Evolutionary conservation across 2,797 vertebrate genomes (phyloP).

Genomic region (Channa striata): DNA sequence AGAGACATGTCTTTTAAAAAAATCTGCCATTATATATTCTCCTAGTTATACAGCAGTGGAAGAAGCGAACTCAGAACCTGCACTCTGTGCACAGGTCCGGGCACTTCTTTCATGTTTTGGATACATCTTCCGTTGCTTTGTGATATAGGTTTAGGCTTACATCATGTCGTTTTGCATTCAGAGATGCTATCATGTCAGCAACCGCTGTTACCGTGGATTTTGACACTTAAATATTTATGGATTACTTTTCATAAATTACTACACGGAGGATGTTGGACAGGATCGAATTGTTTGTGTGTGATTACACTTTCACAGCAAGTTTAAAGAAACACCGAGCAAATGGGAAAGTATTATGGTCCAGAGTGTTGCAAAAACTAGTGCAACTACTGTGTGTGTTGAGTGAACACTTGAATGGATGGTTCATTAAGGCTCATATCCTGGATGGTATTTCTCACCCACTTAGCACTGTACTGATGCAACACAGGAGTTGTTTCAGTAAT

Average conservation of each 20-base stretch:
- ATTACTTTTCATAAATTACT: conserved; percentile 8
- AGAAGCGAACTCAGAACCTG: conserved; percentile 74
- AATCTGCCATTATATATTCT: conserved; percentile 83
- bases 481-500: conserved; percentile 69
- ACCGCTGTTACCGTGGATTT: conserved; percentile 25
- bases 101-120: conserved; percentile 58
- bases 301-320: conserved; percentile 17
- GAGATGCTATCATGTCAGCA: conserved; percentile 32
- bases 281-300: background rate
- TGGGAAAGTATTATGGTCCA: background rate
- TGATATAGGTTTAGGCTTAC: conserved; percentile 41
- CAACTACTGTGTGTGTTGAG: conserved; percentile 31
- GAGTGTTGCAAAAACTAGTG: conserved; percentile 23
- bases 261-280: background rate
- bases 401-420: conserved; percentile 39
- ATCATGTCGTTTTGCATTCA: conserved; percentile 46
- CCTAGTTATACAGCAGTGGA: conserved; percentile 70
- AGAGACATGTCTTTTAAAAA: conserved; percentile 78
- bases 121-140: conserved; percentile 50
- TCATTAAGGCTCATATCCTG: conserved; percentile 61
- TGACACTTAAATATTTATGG: conserved; percentile 5
- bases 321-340: conserved; percentile 20
- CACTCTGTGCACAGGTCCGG: conserved; percentile 64
- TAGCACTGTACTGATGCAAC: conserved; percentile 73
- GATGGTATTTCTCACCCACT: conserved; percentile 61